These are phyloP conservation scores for Tolmerus cingulatus DNA, from an alignment of 2,888 invertebrate genomes.

Conservation along the genomic window DNA sequence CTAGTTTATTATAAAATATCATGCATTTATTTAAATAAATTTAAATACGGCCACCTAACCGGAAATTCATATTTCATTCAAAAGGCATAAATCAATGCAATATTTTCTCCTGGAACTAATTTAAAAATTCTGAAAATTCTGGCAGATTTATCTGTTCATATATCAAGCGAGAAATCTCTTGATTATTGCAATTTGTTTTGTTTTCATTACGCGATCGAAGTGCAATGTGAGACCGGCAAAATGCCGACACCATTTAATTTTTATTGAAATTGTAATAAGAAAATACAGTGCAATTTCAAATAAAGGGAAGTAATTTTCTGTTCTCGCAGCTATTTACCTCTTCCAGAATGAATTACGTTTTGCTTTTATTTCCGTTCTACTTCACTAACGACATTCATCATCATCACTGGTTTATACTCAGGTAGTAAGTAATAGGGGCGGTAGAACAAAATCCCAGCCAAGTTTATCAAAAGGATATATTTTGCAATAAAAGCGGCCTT, in stretches of 20 bases:
- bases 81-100: background rate
- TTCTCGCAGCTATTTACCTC: background rate
- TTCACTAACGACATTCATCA: slow-evolving; percentile 31
- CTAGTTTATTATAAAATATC: background rate
- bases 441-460: background rate
- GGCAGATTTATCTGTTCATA: background rate
- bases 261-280: background rate
- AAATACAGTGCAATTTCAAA: background rate
- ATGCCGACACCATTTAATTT: background rate
- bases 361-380: slow-evolving; percentile 12
- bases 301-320: background rate
- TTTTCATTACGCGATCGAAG: background rate
- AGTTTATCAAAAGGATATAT: background rate
- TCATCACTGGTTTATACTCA: slow-evolving; percentile 1
- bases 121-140: background rate
- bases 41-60: background rate
- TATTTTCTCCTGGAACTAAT: background rate
- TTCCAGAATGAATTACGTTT: slow-evolving; percentile 11
- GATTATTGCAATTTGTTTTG: background rate
- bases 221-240: background rate
- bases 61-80: background rate
- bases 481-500: background rate
- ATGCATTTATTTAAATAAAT: background rate
- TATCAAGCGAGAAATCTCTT: background rate
- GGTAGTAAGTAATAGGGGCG: background rate